These are phyloP conservation scores for Caenorhabditis sp. DNA, from an alignment of 2,888 invertebrate species.

Conservation along the genomic window DNA sequence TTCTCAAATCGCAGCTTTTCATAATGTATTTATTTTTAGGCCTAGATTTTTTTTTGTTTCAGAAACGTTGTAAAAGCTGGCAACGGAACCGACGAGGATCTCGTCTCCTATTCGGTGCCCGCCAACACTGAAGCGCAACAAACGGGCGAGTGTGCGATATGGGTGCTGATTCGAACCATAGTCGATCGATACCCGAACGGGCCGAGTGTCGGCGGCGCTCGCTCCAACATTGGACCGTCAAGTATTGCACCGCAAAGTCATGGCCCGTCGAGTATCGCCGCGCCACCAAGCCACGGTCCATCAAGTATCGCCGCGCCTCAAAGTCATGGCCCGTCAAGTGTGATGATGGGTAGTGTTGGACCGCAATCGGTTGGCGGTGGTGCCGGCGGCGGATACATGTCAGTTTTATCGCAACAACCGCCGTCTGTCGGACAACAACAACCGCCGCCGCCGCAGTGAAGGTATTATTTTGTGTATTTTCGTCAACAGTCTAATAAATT, in stretches of 20 bases:
- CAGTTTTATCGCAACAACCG: neutral
- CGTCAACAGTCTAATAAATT: neutral
- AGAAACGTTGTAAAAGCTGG: neutral
- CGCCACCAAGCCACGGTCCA: neutral
- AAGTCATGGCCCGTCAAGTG: neutral
- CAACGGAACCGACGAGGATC: neutral
- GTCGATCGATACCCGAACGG: neutral
- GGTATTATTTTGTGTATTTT: neutral
- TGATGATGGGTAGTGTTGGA: neutral
- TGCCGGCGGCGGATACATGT: neutral
- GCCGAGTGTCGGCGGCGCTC: too few relatives aligned
- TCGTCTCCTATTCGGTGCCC: neutral
- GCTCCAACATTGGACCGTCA: neutral
- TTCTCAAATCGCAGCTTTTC: too few relatives aligned
- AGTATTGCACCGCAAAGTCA: neutral
- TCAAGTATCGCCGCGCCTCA: too few relatives aligned
- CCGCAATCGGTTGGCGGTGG: neutral
- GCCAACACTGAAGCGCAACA: neutral
- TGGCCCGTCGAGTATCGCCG: too few relatives aligned
- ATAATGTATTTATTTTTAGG: too few relatives aligned
- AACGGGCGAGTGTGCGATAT: neutral
- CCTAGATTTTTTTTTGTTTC: neutral
- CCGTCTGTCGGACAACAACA: neutral
- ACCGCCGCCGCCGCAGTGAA: neutral
- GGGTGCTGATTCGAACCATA: neutral